Evolutionary conservation across 2,113 vertebrate species (phyloP).

Genomic region (Lucifuga dentata): DNA sequence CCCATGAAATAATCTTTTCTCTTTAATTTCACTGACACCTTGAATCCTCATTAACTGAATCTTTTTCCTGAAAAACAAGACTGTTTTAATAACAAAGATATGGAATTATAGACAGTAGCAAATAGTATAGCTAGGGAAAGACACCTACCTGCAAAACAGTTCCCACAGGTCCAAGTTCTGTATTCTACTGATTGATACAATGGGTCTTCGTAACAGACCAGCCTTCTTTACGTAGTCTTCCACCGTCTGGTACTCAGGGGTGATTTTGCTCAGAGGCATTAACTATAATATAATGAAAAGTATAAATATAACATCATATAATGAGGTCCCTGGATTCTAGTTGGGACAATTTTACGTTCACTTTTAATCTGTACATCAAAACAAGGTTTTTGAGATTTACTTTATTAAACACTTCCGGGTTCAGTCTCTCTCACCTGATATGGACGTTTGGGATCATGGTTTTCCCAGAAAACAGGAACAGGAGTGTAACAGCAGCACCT

Average conservation of each 20-base stretch:
- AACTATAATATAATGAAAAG: too few relatives aligned
- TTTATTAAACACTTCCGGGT: too few relatives aligned
- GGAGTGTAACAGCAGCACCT: conserved; percentile 59
- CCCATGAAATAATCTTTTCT: conserved; percentile 89
- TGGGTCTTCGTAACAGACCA: conserved; percentile 82
- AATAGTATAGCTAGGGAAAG: too few relatives aligned
- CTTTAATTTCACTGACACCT: conserved; percentile 76
- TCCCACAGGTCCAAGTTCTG: conserved; percentile 93
- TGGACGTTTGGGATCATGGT: not conserved
- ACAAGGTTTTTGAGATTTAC: too few relatives aligned
- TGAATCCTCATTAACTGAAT: conserved; percentile 87
- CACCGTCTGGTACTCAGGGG: conserved; percentile 86
- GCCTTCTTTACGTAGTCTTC: conserved; percentile 77
- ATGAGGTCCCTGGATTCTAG: too few relatives aligned
- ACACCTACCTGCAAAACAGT: conserved; percentile 88
- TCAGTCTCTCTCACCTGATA: conserved; percentile 46
- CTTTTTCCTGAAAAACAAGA: conserved; percentile 84
- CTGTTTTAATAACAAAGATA: accelerated
- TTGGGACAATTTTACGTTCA: too few relatives aligned
- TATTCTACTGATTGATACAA: conserved; percentile 87
- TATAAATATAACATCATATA: too few relatives aligned
- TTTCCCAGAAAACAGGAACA: conserved; percentile 55
- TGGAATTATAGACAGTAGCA: too few relatives aligned
- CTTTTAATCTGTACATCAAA: too few relatives aligned
- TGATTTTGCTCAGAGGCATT: conserved; percentile 80